Evolutionary conservation across 2,888 invertebrate species (phyloP).

Genomic region (Parnassius apollo): DNA sequence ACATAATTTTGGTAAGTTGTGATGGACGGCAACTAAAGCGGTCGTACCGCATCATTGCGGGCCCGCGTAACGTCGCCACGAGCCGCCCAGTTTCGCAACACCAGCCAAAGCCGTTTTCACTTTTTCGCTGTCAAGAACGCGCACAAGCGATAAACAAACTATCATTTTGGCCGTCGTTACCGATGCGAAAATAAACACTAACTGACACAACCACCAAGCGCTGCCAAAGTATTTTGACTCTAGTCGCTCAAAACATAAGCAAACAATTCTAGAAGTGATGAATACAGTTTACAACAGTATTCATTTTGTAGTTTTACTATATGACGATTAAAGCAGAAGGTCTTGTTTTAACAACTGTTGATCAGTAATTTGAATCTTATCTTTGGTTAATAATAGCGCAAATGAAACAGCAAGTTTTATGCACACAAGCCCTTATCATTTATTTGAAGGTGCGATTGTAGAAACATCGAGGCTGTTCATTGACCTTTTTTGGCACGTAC

Average conservation of each 20-base stretch:
- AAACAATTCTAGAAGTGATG: conserved; percentile 50
- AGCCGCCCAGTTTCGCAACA: conserved; percentile 74
- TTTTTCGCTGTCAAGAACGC: conserved; percentile 82
- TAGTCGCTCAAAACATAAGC: conserved; percentile 45
- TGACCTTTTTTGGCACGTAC: conserved; percentile 79
- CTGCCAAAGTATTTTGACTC: conserved; percentile 41
- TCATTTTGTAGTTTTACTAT: conserved; percentile 48
- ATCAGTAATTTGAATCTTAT: conserved; percentile 59
- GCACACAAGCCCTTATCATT: conserved; percentile 48
- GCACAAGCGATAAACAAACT: conserved; percentile 78
- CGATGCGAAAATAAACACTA: conserved; percentile 39
- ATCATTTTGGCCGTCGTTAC: conserved; percentile 76
- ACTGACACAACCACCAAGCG: conserved; percentile 42
- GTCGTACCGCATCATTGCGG: conserved; percentile 34
- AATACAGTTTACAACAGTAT: conserved; percentile 48
- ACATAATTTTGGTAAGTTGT: conserved; percentile 51
- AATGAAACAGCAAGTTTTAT: conserved; percentile 40
- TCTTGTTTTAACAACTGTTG: conserved; percentile 43
- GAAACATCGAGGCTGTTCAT: conserved; percentile 80
- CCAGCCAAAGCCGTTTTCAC: conserved; percentile 77
- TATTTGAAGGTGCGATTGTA: conserved; percentile 57
- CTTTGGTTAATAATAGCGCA: conserved; percentile 41
- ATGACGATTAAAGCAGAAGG: conserved; percentile 48
- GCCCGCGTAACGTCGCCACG: conserved; percentile 34
- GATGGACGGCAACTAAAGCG: conserved; percentile 41